Evolutionary conservation across 2,888 invertebrate genomes (phyloP), one percentile per base, ranked within the genome.

Genomic region (Mythimna loreyi): DNA sequence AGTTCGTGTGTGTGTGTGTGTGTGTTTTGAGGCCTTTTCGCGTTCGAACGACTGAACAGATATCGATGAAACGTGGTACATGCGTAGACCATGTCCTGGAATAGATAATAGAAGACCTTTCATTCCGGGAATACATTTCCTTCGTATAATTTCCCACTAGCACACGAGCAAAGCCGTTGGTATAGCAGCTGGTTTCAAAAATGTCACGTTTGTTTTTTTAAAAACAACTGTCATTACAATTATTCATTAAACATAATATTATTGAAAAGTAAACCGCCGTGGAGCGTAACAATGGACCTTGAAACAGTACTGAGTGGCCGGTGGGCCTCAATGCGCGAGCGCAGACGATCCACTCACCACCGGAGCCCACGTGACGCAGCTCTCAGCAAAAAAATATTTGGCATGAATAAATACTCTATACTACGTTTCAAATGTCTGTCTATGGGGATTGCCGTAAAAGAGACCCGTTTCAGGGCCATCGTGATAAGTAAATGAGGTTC

Each of bases 241-340:
- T 25, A 69, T 56, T 77, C 33, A 71, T 49, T 59, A 55, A 23
- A 45, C 23, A 55, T 50, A 45, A 56, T 55, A 63, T 73, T 67
- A 67, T 72, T 74, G 56, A 79, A 79, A 73, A 79, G 59, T 62
- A 45, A 73, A 63, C 47, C 43, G 58, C 79, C 45, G n/a, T 43
- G 52, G 25, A 70, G 45, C 75, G 63, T 60, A 45, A 70, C 71
- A 62, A 40, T 50, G 16, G 65, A 61, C 78, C 78, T 78, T 78
- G 78, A 80, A 75, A 72, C 61, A 53, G 49, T 64, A 49, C 45
- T 67, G 61, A 50, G 74, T 81, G 82, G 84, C 84, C 84, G 50
- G 74, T 83, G 82, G 84, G 82, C 82, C 82, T 81, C 82, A 77
- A 28, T 66, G 66, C 68, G 78, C 78, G 45, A 50, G 21, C 80